phyloP scores from a whole-genome alignment of 2,888 invertebrate genomes.

The Luffia ferchaultella region DNA sequence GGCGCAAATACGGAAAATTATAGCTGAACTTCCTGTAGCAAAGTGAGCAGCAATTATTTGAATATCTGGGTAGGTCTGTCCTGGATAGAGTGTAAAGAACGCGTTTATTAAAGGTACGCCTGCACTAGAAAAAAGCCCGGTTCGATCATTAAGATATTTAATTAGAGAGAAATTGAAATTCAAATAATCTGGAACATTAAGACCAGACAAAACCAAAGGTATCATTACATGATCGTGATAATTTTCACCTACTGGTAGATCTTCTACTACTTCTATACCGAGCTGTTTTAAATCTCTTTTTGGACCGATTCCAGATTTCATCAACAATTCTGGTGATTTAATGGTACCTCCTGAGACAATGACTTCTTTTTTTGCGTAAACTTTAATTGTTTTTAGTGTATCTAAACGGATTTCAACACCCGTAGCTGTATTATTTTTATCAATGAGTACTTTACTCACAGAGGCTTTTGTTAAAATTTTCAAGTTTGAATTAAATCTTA shows the following conservation, averaged over 20 bases:
- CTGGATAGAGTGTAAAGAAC: not conserved
- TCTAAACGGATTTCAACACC: conserved; percentile 5
- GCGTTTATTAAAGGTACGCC: not conserved
- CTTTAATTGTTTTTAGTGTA: not conserved
- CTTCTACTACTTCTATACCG: conserved; percentile 4
- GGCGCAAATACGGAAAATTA: not conserved
- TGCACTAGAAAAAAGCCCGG: not conserved
- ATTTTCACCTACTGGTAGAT: conserved; percentile 11
- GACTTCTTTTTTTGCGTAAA: conserved; percentile 7
- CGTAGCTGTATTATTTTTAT: conserved; percentile 1
- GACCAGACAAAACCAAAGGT: conserved; percentile 5
- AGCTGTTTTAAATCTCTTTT: conserved; percentile 3
- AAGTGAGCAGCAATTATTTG: not conserved
- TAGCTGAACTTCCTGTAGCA: not conserved
- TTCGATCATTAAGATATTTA: conserved; percentile 1
- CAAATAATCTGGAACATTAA: not conserved
- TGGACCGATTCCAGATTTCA: conserved; percentile 10
- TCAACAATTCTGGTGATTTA: conserved; percentile 9
- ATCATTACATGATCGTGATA: conserved; percentile 9
- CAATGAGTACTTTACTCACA: conserved; percentile 5
- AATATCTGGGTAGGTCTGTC: not conserved
- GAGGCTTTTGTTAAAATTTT: conserved; percentile 4
- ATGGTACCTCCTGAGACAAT: conserved; percentile 8
- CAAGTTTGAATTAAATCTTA: conserved; percentile 4
- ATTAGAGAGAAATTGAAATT: not conserved